A percentile compares a stretch with the other conserved stretches of the same genome.
phyloP scores from a whole-genome alignment of 2,888 invertebrate genomes.

The Leptinotarsa juncta region DNA sequence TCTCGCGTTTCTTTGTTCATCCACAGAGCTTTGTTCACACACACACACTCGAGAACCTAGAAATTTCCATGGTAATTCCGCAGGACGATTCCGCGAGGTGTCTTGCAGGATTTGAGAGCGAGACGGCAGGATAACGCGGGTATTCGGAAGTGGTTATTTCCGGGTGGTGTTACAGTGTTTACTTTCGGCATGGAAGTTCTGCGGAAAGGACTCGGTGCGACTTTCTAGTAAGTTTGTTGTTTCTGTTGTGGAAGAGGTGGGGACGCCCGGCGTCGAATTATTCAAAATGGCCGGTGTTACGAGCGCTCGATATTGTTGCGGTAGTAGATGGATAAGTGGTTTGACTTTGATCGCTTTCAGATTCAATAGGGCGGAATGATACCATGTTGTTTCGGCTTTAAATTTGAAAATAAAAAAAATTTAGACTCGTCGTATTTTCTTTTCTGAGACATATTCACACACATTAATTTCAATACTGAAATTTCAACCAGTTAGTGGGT shows the following conservation, averaged over 20 bases:
- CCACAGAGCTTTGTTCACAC: conserved; percentile 20
- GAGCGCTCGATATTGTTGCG: conserved; percentile 34
- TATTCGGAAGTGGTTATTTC: conserved; percentile 12
- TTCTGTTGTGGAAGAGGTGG: conserved; percentile 21
- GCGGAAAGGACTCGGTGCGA: conserved; percentile 14
- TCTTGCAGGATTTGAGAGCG: background rate
- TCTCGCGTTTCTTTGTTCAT: conserved; percentile 38
- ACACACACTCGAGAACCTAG: background rate
- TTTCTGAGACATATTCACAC: no score
- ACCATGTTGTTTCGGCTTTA: no score
- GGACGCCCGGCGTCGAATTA: conserved; percentile 23
- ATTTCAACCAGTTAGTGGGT: no score
- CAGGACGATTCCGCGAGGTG: conserved; percentile 14
- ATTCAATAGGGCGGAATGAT: background rate
- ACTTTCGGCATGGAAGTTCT: background rate
- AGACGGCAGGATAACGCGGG: background rate
- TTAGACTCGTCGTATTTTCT: no score
- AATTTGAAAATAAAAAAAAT: no score
- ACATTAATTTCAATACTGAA: no score
- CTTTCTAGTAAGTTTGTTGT: conserved; percentile 32
- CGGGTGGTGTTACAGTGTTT: background rate
- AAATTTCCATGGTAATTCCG: conserved; percentile 14
- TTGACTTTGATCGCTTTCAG: conserved; percentile 4
- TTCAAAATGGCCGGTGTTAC: conserved; percentile 34
- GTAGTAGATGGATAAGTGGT: conserved; percentile 9